Evolutionary conservation across 2,888 invertebrate genomes (phyloP), one percentile per base, ranked within the genome.

Genomic region (Odontomyia ornata): DNA sequence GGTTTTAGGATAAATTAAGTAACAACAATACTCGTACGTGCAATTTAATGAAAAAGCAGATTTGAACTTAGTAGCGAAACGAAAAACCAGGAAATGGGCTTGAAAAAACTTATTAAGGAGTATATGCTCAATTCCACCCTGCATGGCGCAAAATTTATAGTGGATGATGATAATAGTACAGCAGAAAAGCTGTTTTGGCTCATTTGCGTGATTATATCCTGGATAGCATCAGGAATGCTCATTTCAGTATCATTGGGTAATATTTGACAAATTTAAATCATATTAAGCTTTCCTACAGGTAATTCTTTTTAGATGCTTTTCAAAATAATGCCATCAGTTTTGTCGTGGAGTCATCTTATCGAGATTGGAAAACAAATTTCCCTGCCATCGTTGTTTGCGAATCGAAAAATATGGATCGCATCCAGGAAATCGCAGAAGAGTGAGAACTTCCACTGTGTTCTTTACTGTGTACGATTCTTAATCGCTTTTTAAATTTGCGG

Each of bases 351-450:
- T 93, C 93, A 0, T 91, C 89, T 0, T 93, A 92, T 84, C 88
- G 91, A 0, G 89, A 92, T 77, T 94, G 93, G 93, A 87, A 92
- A 80, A 92, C 93, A 0, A 88, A 90, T 76, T 91, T 94, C 85
- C 93, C 94, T 0, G 87, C 93, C 0, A 88, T 94, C n/a, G 90
- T 91, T 0, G 85, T 94, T 18, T 95, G 94, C 83, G 93, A 93
- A 84, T 86, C 86, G 0, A 88, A 90, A 80, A 93, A 93, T 81
- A 88, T 90, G 82, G 87, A 89, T 52, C 88, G 89, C 76, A 88
- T 93, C 77, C 92, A 89, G 78, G 88, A 89, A 80, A 89, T 90
- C 47, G 89, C 92, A 9, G 91, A 92, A 81, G 86, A 88, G 93
- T 93, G 30, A 76, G 65, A 56, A 1, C 15, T 60, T 52, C 52